phyloP scores from a whole-genome alignment of 2,888 invertebrate species.

The Allophyes oxyacanthae region DNA sequence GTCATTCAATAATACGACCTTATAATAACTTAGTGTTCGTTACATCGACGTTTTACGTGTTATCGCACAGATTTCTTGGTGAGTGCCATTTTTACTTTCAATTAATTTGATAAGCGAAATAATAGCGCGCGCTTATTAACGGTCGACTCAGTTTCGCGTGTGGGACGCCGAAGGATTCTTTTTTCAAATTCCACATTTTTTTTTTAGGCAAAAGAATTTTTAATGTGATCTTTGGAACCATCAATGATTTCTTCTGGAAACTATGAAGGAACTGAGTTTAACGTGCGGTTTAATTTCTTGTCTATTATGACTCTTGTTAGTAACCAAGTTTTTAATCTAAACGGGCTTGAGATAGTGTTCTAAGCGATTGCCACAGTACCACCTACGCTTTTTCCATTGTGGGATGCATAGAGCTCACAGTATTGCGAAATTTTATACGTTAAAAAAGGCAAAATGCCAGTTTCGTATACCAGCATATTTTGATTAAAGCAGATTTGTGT shows the following conservation, averaged over 20 bases:
- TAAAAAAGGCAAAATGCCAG: neutral
- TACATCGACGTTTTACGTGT: slow-evolving; percentile 29
- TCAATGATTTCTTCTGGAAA: slow-evolving; percentile 3
- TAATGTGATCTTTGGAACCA: neutral
- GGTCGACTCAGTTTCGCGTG: slow-evolving; percentile 31
- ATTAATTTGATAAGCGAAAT: slow-evolving; percentile 16
- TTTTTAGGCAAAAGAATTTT: slow-evolving; percentile 12
- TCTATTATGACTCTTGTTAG: slow-evolving; percentile 25
- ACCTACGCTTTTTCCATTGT: slow-evolving; percentile 36
- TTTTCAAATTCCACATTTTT: slow-evolving; percentile 35
- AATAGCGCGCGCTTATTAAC: slow-evolving; percentile 31
- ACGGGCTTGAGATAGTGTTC: slow-evolving; percentile 18
- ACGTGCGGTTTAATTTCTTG: neutral
- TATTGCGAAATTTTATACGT: slow-evolving; percentile 17
- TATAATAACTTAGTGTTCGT: slow-evolving; percentile 47
- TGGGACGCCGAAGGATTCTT: slow-evolving; percentile 38
- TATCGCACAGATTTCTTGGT: slow-evolving; percentile 41
- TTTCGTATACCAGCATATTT: slow-evolving; percentile 4
- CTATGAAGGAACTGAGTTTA: neutral
- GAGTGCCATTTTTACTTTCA: slow-evolving; percentile 31
- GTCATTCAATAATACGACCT: slow-evolving; percentile 38
- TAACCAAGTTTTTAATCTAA: slow-evolving; percentile 37
- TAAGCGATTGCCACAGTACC: slow-evolving; percentile 35
- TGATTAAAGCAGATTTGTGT: slow-evolving; percentile 1
- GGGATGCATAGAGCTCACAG: slow-evolving; percentile 8